Evolutionary conservation across 2,113 vertebrate genomes (phyloP).

Genomic region (Malurus alboscapulatus): DNA sequence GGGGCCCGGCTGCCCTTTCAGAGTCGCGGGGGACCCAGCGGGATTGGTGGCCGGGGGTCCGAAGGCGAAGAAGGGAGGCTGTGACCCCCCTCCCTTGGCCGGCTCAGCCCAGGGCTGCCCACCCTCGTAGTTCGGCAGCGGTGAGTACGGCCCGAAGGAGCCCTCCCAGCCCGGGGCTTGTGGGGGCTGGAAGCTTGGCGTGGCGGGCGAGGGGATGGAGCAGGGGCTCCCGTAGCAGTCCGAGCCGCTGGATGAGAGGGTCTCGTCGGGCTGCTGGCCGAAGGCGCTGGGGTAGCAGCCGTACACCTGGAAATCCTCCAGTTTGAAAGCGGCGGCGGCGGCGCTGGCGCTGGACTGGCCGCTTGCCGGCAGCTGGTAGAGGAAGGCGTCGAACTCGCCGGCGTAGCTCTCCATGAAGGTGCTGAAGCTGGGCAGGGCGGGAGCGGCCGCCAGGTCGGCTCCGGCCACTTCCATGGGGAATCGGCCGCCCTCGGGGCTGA

Average conservation of each 20-base stretch:
- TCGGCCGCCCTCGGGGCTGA: constrained; percentile 82
- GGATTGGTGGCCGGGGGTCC: constrained; percentile 71
- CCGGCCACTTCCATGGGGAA: constrained; percentile 82
- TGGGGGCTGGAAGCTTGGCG: constrained; percentile 82
- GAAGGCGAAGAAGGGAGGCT: constrained; percentile 85
- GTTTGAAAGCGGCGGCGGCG: constrained; percentile 73
- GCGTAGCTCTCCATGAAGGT: constrained; percentile 85
- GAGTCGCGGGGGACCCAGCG: constrained; percentile 46
- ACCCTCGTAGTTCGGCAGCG: constrained; percentile 79
- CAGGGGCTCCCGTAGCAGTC: constrained; percentile 90
- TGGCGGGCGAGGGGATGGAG: constrained; percentile 83
- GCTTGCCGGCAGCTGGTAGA: constrained; percentile 82
- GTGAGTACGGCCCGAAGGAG: constrained; percentile 83
- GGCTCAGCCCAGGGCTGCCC: constrained; percentile 81
- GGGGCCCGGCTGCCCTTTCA: constrained; percentile 69
- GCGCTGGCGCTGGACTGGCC: constrained; percentile 42
- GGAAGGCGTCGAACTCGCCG: constrained; percentile 86
- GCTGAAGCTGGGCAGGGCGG: constrained; percentile 85
- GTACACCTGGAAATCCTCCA: constrained; percentile 91
- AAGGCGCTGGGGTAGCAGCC: constrained; percentile 89
- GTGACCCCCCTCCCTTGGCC: constrained; percentile 67
- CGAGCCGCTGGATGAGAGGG: constrained; percentile 84
- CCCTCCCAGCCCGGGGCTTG: constrained; percentile 84
- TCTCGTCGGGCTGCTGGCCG: constrained; percentile 79
- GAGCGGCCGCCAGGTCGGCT: constrained; percentile 70